These are phyloP conservation scores for Craterocephalus amniculus DNA, from an alignment of 2,797 vertebrate genomes.

Conservation along the genomic window DNA sequence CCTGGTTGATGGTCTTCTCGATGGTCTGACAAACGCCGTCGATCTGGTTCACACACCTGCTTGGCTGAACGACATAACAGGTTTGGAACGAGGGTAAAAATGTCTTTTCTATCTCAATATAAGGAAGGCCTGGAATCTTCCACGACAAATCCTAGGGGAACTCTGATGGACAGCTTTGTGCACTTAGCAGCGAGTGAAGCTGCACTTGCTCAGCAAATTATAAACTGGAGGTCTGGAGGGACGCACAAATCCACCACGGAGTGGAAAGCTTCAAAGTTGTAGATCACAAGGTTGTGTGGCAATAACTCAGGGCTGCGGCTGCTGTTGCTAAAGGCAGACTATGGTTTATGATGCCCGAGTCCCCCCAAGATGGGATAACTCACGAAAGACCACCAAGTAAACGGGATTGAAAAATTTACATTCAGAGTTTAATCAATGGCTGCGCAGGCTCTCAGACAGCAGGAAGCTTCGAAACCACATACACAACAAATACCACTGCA, in stretches of 20 bases:
- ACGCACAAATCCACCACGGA: conserved; percentile 45
- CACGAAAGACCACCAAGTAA: conserved; percentile 23
- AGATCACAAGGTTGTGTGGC: conserved; percentile 56
- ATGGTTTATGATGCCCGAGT: conserved; percentile 48
- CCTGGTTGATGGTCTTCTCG: conserved; percentile 87
- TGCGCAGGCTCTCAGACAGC: conserved; percentile 9
- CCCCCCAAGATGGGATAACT: conserved; percentile 26
- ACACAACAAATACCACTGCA: neutral
- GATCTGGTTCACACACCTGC: conserved; percentile 86
- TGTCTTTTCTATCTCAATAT: conserved; percentile 2
- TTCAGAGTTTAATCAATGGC: conserved; percentile 42
- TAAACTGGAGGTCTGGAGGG: conserved; percentile 38
- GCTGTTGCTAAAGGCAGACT: conserved; percentile 41
- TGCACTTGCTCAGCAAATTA: conserved; percentile 47
- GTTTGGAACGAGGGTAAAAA: conserved; percentile 5
- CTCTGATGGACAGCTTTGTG: conserved; percentile 45
- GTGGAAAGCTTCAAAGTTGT: conserved; percentile 38
- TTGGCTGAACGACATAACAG: conserved; percentile 71
- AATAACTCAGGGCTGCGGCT: conserved; percentile 52
- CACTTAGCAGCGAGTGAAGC: conserved; percentile 46
- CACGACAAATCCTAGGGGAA: conserved; percentile 22
- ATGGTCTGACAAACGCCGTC: conserved; percentile 84
- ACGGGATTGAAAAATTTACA: conserved; percentile 37
- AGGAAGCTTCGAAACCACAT: conserved; percentile 28
- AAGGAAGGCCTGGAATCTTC: conserved; percentile 18